A percentile compares a stretch with the other conserved stretches of the same genome.
phyloP scores from a whole-genome alignment of 2,113 vertebrate species.

The Chloroceryle aenea region DNA sequence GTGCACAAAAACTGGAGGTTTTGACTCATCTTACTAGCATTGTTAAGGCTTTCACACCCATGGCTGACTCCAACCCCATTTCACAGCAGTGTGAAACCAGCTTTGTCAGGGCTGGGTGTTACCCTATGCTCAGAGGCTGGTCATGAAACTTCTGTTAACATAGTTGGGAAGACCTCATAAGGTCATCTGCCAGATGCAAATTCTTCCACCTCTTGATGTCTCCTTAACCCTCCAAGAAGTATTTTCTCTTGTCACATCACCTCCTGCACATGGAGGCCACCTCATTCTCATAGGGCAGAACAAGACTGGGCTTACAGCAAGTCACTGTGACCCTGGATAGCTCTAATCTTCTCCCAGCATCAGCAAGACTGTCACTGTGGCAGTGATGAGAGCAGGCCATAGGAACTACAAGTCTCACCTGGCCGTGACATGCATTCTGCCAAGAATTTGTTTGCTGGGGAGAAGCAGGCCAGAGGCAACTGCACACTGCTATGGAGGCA shows the following conservation, averaged over 20 bases:
- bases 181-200: neutral
- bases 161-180: neutral
- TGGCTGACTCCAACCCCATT: neutral
- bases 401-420: neutral
- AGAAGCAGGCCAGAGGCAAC: neutral
- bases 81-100: neutral
- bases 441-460: neutral
- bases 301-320: neutral
- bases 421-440: fast-evolving
- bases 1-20: neutral
- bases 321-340: neutral
- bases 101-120: neutral
- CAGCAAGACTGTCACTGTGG: neutral
- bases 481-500: neutral
- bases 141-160: neutral
- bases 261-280: neutral
- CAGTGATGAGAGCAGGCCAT: neutral
- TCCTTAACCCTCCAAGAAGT: neutral
- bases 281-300: neutral
- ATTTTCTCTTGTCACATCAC: neutral
- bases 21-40: neutral
- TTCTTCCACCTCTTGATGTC: neutral
- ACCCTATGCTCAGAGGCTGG: neutral
- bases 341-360: neutral
- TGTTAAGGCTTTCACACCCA: neutral